Conservation (phyloP, 2,888 invertebrate species). For the Notocelia uddmanniana region DNA sequence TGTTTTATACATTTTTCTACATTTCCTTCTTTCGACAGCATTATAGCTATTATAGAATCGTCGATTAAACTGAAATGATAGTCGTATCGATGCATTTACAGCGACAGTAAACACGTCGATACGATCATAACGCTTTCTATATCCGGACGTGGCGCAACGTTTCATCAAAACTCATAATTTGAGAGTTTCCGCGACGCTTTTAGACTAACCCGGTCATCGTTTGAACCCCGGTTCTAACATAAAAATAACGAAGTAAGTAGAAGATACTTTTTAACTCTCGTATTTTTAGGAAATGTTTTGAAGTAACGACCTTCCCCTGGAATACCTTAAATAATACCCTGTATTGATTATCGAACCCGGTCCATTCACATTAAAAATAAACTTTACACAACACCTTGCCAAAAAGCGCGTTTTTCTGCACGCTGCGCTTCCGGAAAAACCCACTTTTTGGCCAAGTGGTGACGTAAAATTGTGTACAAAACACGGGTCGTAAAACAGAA, state of each 20-base stretch:
- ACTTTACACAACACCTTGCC: no score
- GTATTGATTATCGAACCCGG: not conserved
- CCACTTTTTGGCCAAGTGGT: no score
- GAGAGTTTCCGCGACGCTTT: conserved; percentile 80
- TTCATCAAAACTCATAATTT: conserved; percentile 84
- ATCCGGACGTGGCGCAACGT: conserved; percentile 74
- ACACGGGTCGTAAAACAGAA: no score
- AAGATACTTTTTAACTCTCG: conserved; percentile 26
- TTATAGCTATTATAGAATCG: not conserved
- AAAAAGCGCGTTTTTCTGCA: no score
- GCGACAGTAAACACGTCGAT: conserved; percentile 41
- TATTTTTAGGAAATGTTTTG: conserved; percentile 2
- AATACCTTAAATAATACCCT: not conserved
- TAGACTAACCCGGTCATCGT: conserved; percentile 72
- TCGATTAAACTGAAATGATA: conserved; percentile 11
- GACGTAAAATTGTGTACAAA: no score
- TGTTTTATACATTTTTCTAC: not conserved
- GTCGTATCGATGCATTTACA: conserved; percentile 38
- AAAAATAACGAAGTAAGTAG: conserved; percentile 16
- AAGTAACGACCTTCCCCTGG: not conserved
- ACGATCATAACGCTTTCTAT: conserved; percentile 53
- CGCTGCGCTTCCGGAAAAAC: no score
- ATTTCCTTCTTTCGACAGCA: not conserved
- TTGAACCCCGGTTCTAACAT: conserved; percentile 38
- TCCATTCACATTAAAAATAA: not conserved